Percentiles rank a stretch among this genome's conserved stretches.
These are phyloP conservation scores for Oryzias melastigma DNA, from an alignment of 2,113 vertebrate genomes.

Conservation along the genomic window DNA sequence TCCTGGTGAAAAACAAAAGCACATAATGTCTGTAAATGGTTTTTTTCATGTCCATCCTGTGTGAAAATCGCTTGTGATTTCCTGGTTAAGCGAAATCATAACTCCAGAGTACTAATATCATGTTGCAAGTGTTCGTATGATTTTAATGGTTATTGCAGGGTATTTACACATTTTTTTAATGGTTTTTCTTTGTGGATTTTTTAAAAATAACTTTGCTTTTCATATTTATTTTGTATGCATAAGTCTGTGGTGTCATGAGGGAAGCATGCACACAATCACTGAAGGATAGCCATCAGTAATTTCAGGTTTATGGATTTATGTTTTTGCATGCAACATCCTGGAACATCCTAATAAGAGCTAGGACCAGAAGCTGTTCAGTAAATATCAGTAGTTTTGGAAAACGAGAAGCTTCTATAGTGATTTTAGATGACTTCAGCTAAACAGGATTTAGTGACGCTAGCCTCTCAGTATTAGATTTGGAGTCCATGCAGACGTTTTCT, in stretches of 20 bases:
- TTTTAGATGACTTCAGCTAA: too few relatives aligned
- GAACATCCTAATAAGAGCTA: not conserved
- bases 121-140: conserved; percentile 73
- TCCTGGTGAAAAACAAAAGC: conserved; percentile 36
- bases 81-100: conserved; percentile 61
- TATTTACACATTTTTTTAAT: conserved; percentile 60
- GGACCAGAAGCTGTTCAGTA: not conserved
- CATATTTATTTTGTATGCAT: conserved; percentile 41
- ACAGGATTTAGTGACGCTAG: too few relatives aligned
- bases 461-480: too few relatives aligned
- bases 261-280: conserved; percentile 60
- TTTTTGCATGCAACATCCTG: conserved; percentile 4
- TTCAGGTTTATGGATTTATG: not conserved
- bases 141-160: conserved; percentile 71
- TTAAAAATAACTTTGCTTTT: conserved; percentile 42
- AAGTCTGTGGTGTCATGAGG: conserved; percentile 62
- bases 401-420: not conserved
- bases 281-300: conserved; percentile 28
- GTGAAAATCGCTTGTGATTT: conserved; percentile 69
- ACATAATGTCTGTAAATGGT: conserved; percentile 75
- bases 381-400: not conserved
- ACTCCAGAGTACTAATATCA: conserved; percentile 67
- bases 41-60: conserved; percentile 67
- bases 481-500: not conserved
- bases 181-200: conserved; percentile 40